These are phyloP conservation scores for Corythaixoides concolor DNA, from an alignment of 2,113 vertebrate genomes.

Conservation along the genomic window DNA sequence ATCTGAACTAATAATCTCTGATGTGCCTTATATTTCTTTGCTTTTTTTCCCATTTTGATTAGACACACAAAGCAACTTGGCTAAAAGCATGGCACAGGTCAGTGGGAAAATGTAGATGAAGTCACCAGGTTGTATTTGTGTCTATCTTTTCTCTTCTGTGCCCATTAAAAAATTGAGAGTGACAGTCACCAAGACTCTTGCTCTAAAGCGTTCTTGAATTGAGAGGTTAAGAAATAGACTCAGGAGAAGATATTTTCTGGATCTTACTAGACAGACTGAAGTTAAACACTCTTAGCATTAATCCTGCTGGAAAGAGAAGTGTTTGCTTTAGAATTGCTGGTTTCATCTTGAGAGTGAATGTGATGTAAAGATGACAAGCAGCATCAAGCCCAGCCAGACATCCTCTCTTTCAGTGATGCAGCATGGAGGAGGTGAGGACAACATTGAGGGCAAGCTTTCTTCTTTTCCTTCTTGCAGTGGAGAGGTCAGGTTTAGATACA, in stretches of 20 bases:
- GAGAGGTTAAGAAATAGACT: slow-evolving; percentile 9
- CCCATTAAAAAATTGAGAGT: not conserved
- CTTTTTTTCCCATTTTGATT: not conserved
- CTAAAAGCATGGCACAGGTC: not conserved
- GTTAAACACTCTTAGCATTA: not conserved
- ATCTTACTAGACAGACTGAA: not conserved
- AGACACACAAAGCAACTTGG: not conserved
- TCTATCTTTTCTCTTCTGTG: not conserved
- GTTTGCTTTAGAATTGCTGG: not conserved
- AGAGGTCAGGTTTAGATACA: not conserved
- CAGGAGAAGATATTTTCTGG: not conserved
- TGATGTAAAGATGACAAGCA: not conserved
- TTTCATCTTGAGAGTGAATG: not conserved
- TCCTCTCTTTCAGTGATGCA: not conserved
- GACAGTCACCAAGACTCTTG: not conserved
- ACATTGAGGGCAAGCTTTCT: not conserved
- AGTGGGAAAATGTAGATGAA: not conserved
- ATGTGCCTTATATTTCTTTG: not conserved
- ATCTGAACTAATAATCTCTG: not conserved
- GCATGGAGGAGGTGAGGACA: slow-evolving; percentile 12
- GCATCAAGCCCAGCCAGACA: not conserved
- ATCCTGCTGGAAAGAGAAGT: not conserved
- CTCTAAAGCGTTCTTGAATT: not conserved
- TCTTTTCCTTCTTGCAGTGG: not conserved
- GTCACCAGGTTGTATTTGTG: not conserved